Evolutionary conservation across 2,888 invertebrate genomes (phyloP).

Genomic region (Nematopogon swammerdamellus): DNA sequence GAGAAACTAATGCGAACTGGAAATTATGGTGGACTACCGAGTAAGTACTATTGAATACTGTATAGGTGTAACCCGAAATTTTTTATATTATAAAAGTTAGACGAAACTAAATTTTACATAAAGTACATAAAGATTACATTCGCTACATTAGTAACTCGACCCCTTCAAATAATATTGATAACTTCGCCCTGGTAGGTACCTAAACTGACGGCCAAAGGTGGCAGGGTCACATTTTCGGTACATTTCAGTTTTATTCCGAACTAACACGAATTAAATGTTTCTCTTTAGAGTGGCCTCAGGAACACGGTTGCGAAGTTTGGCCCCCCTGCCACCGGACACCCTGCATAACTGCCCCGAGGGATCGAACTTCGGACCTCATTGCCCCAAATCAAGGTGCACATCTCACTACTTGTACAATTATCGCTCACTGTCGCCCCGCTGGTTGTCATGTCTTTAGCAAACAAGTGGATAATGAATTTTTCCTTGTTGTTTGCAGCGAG

Average conservation of each 20-base stretch:
- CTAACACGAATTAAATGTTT: not conserved
- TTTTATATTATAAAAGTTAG: constrained; percentile 1
- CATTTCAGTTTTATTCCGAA: not conserved
- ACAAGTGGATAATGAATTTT: too few relatives aligned
- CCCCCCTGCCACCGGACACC: not conserved
- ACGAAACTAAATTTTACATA: too few relatives aligned
- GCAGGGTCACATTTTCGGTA: not conserved
- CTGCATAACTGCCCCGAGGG: not conserved
- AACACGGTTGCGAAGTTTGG: not conserved
- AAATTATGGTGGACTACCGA: constrained; percentile 81
- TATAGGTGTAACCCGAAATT: too few relatives aligned
- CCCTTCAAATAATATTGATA: too few relatives aligned
- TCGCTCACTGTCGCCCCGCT: too few relatives aligned
- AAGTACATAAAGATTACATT: too few relatives aligned
- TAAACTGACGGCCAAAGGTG: not conserved
- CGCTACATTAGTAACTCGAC: too few relatives aligned
- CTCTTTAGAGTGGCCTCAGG: not conserved
- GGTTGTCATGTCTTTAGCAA: too few relatives aligned
- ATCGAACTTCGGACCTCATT: not conserved
- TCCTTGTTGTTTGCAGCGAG: constrained; percentile 29
- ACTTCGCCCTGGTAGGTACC: too few relatives aligned
- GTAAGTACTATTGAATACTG: constrained; percentile 63
- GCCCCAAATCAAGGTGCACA: not conserved
- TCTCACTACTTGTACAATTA: not conserved
- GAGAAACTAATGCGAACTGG: constrained; percentile 96